Base-by-base conservation (phyloP, 2,113 vertebrate species). In the Poecile atricapillus region DNA sequence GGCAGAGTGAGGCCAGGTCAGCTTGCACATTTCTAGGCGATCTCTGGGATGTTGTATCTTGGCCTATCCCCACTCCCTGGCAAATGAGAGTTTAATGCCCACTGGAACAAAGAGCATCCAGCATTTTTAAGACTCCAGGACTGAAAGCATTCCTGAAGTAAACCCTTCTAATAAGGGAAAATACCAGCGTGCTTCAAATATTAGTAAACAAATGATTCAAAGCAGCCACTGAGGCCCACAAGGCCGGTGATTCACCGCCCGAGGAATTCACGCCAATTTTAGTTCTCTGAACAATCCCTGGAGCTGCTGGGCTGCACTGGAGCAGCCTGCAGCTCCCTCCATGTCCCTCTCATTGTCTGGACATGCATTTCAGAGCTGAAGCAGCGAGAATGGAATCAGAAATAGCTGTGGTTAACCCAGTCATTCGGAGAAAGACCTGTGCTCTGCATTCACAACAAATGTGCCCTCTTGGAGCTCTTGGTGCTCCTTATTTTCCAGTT, bases 171-270 rank as follows among this genome's bases (percentile, higher is more conserved):
- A 83, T 78, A 78, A 70, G 53, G 86, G 37, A 94, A 93, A 95
- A 96, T 84, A 92, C 60, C 86, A 90, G 19, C 7, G 0, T 95
- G 64, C 73, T 93, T 93, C 75, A 83, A 78, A 68, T 93, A 90
- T 88, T 96, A 90, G 92, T 94, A 96, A 94, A 96, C 86, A 94
- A 92, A 93, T 71, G 9, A 89, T 90, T 96, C 85, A 90, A 82
- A 96, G 86, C 88, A 96, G 95, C 82, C 85, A 71, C 31, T 27
- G 69, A 87, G 84, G 80, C 86, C 93, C 73, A 81, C 86, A 83
- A 50, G 74, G 60, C 33, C 76, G 21, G 65, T 96, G 95, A 96
- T 81, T 96, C 83, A 87, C 25, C 13, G 13, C 76, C 85, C 87
- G 41, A 65, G 83, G 90, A 95, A 94, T 94, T 65, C 14, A 3